Conservation (phyloP, 2,797 vertebrate species). For the Gouania willdenowi region DNA sequence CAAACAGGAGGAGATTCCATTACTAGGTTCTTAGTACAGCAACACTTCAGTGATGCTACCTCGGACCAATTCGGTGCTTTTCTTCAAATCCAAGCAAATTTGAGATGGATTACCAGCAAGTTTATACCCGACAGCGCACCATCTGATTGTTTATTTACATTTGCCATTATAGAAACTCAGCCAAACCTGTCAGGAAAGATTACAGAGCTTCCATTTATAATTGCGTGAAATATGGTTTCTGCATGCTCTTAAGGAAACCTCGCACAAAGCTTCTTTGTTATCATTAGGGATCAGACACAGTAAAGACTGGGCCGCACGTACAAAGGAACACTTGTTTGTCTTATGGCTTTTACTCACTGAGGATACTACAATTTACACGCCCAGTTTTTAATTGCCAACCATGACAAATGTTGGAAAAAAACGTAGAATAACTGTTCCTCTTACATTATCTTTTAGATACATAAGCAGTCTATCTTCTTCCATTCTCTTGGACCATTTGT, state of each 20-base stretch:
- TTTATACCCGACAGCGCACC: conserved; percentile 12
- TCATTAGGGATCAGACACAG: neutral
- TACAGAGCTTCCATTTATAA: conserved; percentile 25
- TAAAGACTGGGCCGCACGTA: too few relatives aligned
- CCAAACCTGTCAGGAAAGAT: conserved; percentile 2
- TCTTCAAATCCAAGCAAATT: conserved; percentile 15
- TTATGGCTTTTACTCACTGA: too few relatives aligned
- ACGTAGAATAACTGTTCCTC: too few relatives aligned
- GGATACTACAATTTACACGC: too few relatives aligned
- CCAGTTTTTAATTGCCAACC: too few relatives aligned
- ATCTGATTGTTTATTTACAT: conserved; percentile 16
- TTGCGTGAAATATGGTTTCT: conserved; percentile 2
- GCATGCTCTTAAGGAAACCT: conserved; percentile 12
- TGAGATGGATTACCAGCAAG: conserved; percentile 8
- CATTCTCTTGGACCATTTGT: too few relatives aligned
- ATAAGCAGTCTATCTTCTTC: too few relatives aligned
- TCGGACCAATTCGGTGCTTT: conserved; percentile 14
- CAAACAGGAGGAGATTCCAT: conserved; percentile 57
- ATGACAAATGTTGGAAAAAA: too few relatives aligned
- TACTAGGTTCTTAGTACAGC: conserved; percentile 36
- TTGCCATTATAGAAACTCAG: conserved; percentile 23
- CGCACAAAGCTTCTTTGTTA: conserved; percentile 23
- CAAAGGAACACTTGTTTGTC: too few relatives aligned
- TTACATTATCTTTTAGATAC: too few relatives aligned
- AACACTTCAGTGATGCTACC: conserved; percentile 27